These are phyloP conservation scores for Drosophila planitibia DNA, from an alignment of 2,888 invertebrate species.

Conservation along the genomic window DNA sequence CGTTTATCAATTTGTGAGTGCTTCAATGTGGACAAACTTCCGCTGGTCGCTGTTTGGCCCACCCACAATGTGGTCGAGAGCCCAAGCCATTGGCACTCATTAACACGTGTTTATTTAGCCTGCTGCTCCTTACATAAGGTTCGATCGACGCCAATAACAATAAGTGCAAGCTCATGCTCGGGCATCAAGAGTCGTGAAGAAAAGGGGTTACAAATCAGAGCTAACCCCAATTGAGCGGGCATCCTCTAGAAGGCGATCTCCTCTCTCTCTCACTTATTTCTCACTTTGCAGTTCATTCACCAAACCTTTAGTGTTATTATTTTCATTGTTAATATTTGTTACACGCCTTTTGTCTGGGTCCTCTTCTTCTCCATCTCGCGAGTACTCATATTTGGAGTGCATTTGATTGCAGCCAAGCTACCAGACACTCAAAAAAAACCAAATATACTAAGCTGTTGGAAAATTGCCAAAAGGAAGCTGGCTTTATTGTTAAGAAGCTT, in stretches of 20 bases:
- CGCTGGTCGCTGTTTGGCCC: slow-evolving; percentile 50
- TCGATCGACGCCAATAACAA: slow-evolving; percentile 79
- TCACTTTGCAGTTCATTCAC: slow-evolving; percentile 66
- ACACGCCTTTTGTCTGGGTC: slow-evolving; percentile 72
- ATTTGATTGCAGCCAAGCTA: slow-evolving; percentile 58
- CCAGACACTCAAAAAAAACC: slow-evolving; percentile 3
- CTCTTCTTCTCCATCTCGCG: slow-evolving; percentile 17
- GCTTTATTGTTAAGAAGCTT: not conserved
- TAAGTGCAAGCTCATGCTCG: slow-evolving; percentile 75
- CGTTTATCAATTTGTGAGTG: slow-evolving; percentile 77
- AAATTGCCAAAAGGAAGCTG: not conserved
- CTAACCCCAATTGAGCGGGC: slow-evolving; percentile 32
- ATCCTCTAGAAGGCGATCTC: slow-evolving; percentile 30
- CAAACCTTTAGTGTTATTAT: slow-evolving; percentile 72
- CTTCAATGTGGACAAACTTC: slow-evolving; percentile 48
- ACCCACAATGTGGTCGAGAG: slow-evolving; percentile 64
- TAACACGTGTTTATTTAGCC: slow-evolving; percentile 80
- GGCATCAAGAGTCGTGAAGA: slow-evolving; percentile 11
- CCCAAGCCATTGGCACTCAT: slow-evolving; percentile 68
- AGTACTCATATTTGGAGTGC: slow-evolving; percentile 52
- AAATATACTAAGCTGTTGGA: not conserved
- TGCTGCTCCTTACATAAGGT: slow-evolving; percentile 60
- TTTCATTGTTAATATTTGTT: slow-evolving; percentile 82
- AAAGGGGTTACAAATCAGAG: slow-evolving; percentile 4
- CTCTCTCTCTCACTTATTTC: not conserved